Percentiles rank a stretch among this genome's conserved stretches.
Evolutionary conservation across 1,140 invertebrate genomes (phyloP).

Genomic region (Portunus trituberculatus): DNA sequence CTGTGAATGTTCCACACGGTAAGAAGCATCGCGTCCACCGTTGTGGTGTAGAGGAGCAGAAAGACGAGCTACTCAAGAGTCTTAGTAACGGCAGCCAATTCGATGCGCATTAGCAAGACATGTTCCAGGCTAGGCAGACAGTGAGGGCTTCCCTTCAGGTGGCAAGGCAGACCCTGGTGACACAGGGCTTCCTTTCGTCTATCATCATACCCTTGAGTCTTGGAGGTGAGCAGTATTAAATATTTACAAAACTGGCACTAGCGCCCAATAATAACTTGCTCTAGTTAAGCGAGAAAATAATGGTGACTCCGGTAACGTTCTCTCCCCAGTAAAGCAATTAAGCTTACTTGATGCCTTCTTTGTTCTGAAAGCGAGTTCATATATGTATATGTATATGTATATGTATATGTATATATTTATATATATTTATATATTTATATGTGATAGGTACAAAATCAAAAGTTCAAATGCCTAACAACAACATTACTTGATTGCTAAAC

Average conservation of each 20-base stretch:
- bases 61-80: background rate
- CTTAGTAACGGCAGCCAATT: background rate
- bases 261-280: slow-evolving; percentile 31
- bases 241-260: slow-evolving; percentile 27
- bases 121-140: background rate
- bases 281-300: slow-evolving; percentile 2
- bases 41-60: background rate
- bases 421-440: slow-evolving; percentile 71
- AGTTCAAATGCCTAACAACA: slow-evolving; percentile 73
- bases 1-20: background rate
- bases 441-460: slow-evolving; percentile 75
- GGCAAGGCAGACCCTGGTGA: background rate
- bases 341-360: slow-evolving; percentile 65
- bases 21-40: background rate
- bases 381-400: slow-evolving; percentile 72
- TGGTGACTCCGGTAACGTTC: slow-evolving; percentile 14
- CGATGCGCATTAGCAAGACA: background rate
- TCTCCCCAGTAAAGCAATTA: slow-evolving; percentile 69
- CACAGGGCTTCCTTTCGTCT: background rate
- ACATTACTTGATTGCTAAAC: slow-evolving; percentile 70
- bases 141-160: background rate
- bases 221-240: background rate
- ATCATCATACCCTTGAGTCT: background rate
- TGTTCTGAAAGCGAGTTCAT: slow-evolving; percentile 73
- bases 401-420: slow-evolving; percentile 67